These are phyloP conservation scores for Drosophila ustulata DNA, from an alignment of 2,888 invertebrate species.

Conservation along the genomic window DNA sequence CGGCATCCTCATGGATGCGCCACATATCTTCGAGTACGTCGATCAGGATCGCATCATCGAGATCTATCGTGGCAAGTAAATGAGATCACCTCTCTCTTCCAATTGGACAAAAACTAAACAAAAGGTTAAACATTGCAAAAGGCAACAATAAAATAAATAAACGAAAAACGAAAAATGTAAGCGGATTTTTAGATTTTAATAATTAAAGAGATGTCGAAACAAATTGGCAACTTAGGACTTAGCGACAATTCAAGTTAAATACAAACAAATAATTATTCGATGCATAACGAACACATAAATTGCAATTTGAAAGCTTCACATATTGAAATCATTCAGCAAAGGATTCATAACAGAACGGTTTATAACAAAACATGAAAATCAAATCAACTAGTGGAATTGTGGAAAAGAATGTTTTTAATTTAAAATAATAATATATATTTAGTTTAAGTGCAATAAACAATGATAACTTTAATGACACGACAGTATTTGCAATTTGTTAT, in stretches of 20 bases:
- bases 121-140: constrained; percentile 83
- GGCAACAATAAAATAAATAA: constrained; percentile 80
- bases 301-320: constrained; percentile 53
- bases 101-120: constrained; percentile 23
- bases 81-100: background rate
- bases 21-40: constrained; percentile 98
- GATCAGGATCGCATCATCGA: constrained; percentile 98
- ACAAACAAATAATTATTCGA: constrained; percentile 38
- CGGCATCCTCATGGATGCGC: constrained; percentile 98
- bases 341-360: constrained; percentile 34
- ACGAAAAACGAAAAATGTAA: constrained; percentile 51
- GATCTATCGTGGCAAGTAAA: constrained; percentile 96
- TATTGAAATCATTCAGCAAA: constrained; percentile 43
- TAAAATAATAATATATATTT: constrained; percentile 48
- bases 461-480: constrained; percentile 33
- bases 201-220: constrained; percentile 32
- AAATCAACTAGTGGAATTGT: constrained; percentile 76
- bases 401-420: constrained; percentile 61
- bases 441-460: constrained; percentile 68
- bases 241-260: constrained; percentile 39
- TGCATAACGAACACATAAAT: constrained; percentile 28
- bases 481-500: constrained; percentile 72
- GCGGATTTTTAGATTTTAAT: constrained; percentile 74
- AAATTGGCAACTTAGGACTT: constrained; percentile 34
- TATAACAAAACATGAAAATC: constrained; percentile 8